Percentiles rank a stretch among this genome's conserved stretches.
Evolutionary conservation across 2,113 vertebrate species (phyloP).

Genomic region (Malurus melanocephalus): DNA sequence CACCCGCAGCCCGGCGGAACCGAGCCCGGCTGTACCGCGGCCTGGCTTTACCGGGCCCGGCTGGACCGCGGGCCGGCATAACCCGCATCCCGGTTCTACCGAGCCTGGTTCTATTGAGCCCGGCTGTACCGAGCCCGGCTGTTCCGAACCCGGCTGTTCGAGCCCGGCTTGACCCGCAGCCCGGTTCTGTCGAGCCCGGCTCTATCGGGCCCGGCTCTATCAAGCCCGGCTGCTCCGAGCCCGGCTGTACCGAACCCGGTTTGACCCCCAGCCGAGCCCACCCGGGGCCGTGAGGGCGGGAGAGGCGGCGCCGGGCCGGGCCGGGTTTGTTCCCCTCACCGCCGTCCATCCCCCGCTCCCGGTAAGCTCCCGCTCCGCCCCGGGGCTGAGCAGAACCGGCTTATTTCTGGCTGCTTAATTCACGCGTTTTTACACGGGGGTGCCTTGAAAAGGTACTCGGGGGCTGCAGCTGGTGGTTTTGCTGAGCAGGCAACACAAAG

Average conservation of each 20-base stretch:
- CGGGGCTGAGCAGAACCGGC: background rate
- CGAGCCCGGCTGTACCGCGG: too few species aligned
- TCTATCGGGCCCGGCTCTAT: too few species aligned
- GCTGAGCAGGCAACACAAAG: rapidly evolving
- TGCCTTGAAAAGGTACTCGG: rapidly evolving
- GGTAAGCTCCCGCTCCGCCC: background rate
- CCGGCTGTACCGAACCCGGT: background rate
- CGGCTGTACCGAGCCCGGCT: too few species aligned
- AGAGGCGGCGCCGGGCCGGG: background rate
- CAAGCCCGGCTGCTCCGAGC: too few species aligned
- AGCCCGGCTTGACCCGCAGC: too few species aligned
- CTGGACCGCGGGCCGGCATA: background rate
- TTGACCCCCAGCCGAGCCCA: too few species aligned
- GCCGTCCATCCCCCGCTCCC: background rate
- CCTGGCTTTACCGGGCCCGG: background rate
- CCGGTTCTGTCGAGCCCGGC: too few species aligned
- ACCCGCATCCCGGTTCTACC: too few species aligned
- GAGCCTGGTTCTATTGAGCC: too few species aligned
- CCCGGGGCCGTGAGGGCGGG: background rate
- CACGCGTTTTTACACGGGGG: rapidly evolving
- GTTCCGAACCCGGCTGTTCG: too few species aligned
- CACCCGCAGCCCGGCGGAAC: too few species aligned
- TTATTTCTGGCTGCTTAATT: background rate
- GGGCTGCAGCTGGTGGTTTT: background rate
- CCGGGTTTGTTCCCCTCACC: background rate